Evolutionary conservation across 37 sponge, comb jelly and placozoan genomes (phyloP), one percentile per base, ranked within the genome.

Genomic region (Bolinopsis microptera): DNA sequence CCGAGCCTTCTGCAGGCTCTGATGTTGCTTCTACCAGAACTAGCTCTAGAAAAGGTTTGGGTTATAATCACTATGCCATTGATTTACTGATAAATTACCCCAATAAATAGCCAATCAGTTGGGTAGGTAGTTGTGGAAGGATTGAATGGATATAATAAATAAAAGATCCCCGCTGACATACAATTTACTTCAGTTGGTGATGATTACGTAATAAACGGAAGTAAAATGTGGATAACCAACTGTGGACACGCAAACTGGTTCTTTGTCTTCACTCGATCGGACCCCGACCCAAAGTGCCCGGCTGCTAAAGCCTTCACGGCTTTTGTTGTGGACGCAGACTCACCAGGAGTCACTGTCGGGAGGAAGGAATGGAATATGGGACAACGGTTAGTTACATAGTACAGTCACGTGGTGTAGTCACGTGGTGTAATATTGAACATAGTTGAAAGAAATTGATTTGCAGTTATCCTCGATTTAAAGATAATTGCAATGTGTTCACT

Each of bases 301-400:
- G 93, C 96, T 0, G 83, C 93, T 21, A 94, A 95, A 61, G 98
- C 96, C 34, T 98, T 97, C 93, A 95, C 98, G 1, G 98, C 94
- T 0, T 98, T 98, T 76, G 94, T 98, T 69, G 95, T 98, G 48
- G 97, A 98, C 61, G 95, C 94, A n/a, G 98, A 98, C 93, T 70
- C 95, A 23, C 98, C 98, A 16, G 98, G 98, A 0, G 90, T 98
- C 22, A 97, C 95, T 33, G 39, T 69, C 0, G 98, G 98, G 23
- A 69, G 95, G 31, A 98, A 98, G 96, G 98, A 98, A 76, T 96
- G 97, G 97, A 98, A 96, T 94, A 98, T 98, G 98, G 98, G 98
- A 27, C 98, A 98, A 93, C 23, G 90, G 90, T 86, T 72, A 30
- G 74, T 48, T 13, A n/a, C n/a, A n/a, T n/a, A n/a, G n/a, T n/a